Conservation (phyloP, 2,888 invertebrate species). For the Formica aserva region DNA sequence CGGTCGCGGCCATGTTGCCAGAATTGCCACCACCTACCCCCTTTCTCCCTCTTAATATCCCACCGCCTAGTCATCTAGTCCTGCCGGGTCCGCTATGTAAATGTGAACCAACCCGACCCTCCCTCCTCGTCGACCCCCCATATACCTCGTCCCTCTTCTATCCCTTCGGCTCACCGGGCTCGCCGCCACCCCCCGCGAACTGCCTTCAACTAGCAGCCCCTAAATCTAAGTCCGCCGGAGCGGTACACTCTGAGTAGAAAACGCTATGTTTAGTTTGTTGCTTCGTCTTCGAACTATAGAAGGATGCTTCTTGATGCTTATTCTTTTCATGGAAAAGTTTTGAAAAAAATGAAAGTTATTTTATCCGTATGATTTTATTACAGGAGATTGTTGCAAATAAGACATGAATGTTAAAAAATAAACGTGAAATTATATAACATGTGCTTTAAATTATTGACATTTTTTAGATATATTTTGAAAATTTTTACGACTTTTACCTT, state of each 20-base stretch:
- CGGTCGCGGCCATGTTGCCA: slow-evolving; percentile 85
- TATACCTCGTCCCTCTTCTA: slow-evolving; percentile 71
- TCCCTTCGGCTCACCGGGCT: slow-evolving; percentile 72
- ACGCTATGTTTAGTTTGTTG: slow-evolving; percentile 56
- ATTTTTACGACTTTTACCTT: not conserved
- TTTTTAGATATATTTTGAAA: not conserved
- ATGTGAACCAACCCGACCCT: slow-evolving; percentile 83
- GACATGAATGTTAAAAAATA: not conserved
- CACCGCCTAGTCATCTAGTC: slow-evolving; percentile 85
- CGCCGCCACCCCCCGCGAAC: slow-evolving; percentile 83
- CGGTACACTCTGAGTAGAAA: slow-evolving; percentile 83
- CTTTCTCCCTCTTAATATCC: slow-evolving; percentile 84
- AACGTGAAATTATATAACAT: not conserved
- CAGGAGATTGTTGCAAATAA: not conserved
- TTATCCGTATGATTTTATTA: not conserved
- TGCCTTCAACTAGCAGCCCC: slow-evolving; percentile 84
- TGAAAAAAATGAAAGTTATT: not conserved
- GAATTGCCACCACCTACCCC: slow-evolving; percentile 85
- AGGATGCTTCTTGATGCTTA: not conserved
- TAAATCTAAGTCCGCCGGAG: slow-evolving; percentile 85
- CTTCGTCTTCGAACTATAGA: not conserved
- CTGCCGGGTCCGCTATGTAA: slow-evolving; percentile 85
- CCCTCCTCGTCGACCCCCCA: slow-evolving; percentile 77
- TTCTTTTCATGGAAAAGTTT: not conserved
- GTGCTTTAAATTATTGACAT: not conserved